Evolutionary conservation across 2,113 vertebrate genomes (phyloP).

Genomic region (Cynocephalus volans): DNA sequence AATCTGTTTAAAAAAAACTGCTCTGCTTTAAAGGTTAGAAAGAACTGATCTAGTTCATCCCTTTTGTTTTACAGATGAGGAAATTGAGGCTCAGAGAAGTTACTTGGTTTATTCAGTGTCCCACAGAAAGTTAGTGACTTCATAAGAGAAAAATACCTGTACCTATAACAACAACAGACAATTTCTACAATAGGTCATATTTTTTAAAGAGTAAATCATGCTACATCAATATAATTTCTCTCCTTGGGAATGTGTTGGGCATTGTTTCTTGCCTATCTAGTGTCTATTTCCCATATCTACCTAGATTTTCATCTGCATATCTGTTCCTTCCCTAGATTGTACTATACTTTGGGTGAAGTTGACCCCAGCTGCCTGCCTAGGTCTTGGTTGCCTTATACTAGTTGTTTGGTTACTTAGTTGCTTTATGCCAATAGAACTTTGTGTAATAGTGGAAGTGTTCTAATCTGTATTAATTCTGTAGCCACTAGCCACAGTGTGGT

Average conservation of each 20-base stretch:
- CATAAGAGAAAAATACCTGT: constrained; percentile 46
- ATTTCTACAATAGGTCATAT: background rate
- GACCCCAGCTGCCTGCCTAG: background rate
- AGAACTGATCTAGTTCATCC: constrained; percentile 61
- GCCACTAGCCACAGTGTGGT: background rate
- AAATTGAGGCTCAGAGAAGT: constrained; percentile 75
- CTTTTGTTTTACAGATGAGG: constrained; percentile 74
- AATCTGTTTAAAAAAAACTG: constrained; percentile 51
- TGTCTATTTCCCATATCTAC: background rate
- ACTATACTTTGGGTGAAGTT: background rate
- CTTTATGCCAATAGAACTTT: background rate
- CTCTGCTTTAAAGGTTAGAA: constrained; percentile 62
- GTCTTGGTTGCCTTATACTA: background rate
- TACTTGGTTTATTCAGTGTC: constrained; percentile 71
- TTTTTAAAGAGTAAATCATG: constrained; percentile 36
- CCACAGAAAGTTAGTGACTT: constrained; percentile 74
- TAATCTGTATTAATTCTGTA: background rate
- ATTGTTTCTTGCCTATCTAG: background rate
- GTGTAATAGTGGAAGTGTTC: background rate
- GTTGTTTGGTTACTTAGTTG: background rate
- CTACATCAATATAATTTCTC: background rate
- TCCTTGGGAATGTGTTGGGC: background rate
- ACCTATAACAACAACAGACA: background rate
- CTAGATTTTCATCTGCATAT: background rate
- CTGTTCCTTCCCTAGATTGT: background rate